Percentiles rank a stretch among this genome's conserved stretches.
Evolutionary conservation across 2,797 vertebrate genomes (phyloP).

Genomic region (Onychomys leucogaster): DNA sequence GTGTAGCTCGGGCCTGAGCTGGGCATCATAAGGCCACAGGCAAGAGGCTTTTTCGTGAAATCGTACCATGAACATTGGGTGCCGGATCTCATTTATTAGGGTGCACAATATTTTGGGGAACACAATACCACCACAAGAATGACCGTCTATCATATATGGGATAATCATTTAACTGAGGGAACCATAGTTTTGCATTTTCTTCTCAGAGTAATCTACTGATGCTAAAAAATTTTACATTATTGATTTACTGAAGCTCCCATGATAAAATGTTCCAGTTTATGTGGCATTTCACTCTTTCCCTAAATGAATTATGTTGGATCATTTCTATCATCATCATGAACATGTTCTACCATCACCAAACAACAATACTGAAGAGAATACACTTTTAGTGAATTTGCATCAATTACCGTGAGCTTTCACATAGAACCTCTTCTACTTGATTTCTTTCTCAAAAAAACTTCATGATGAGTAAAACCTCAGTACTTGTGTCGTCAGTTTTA

Average conservation of each 20-base stretch:
- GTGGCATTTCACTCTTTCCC: not conserved
- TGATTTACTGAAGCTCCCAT: not conserved
- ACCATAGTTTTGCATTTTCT: not conserved
- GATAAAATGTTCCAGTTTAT: not conserved
- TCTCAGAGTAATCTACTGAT: slow-evolving; percentile 1
- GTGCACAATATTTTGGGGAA: no score
- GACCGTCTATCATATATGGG: not conserved
- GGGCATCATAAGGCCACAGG: no score
- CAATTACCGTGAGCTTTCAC: not conserved
- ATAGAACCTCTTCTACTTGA: not conserved
- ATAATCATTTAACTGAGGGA: not conserved
- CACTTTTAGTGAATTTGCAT: not conserved
- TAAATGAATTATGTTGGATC: not conserved
- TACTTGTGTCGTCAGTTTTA: not conserved
- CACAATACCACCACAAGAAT: no score
- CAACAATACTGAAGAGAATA: not conserved
- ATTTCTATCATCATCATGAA: not conserved
- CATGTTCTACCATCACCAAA: not conserved
- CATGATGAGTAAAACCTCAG: not conserved
- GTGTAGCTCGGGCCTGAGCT: no score
- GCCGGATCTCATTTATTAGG: no score
- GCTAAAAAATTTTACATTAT: not conserved
- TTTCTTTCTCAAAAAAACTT: not conserved
- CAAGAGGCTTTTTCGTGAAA: no score
- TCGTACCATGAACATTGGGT: no score